Evolutionary conservation across 2,797 vertebrate species (phyloP), one percentile per base, ranked within the genome.

Genomic region (Thunnus albacares): DNA sequence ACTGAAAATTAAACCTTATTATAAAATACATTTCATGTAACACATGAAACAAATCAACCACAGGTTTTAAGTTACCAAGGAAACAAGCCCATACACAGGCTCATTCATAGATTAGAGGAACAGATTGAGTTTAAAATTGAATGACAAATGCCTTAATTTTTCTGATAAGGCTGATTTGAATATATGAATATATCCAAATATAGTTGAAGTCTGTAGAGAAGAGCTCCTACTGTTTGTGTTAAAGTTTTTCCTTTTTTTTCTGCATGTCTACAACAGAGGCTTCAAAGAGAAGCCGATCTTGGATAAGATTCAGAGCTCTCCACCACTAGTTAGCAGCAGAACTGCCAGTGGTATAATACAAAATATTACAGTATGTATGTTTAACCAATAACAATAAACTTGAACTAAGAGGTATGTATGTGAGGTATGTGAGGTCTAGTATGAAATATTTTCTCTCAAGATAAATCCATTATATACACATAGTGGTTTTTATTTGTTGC

Each of bases 391-490:
- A 75, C 56, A 24, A 24, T 24, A 24, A 24, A 52, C n/a, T n/a
- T 74, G 60, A 81, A 81, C 38, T 70, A 24, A 24, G 24, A 24
- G 24, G 24, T 24, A 24, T 24, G 24, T 24, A 24, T 24, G 24
- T 24, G 24, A 24, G 24, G 24, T 24, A 24, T 24, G 20, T 68
- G 35, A 58, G 26, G 60, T 38, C 58, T 30, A 45, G 55, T 80
- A 66, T 69, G n/a, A 60, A 68, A 71, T 77, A 56, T 12, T 77
- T 74, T 55, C 63, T 60, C 68, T 59, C 38, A 18, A 69, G 75
- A 63, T 72, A 65, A 63, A 77, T 74, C 35, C 41, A 53, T 3
- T 58, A 41, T 35, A 35, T 8, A 9, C 49, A 79, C 68, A 30
- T 57, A 18, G 20, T 13, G 41, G 3, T 68, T 81, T 49, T 75